Base-by-base conservation (phyloP, 2,113 vertebrate species). In the Drymodes brunneopygia region DNA sequence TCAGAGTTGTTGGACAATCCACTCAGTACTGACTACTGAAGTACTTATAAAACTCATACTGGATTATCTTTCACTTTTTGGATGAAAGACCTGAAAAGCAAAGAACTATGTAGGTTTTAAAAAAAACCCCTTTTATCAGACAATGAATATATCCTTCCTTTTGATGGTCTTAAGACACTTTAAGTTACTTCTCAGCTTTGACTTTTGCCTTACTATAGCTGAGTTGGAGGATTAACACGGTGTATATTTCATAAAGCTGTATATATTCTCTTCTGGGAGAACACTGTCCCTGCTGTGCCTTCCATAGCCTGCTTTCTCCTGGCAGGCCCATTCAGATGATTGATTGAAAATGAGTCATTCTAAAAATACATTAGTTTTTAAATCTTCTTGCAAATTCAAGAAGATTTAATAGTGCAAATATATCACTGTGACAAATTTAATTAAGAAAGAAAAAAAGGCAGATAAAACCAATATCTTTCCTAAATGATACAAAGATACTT, bases 341-440 rank as follows among this genome's bases (percentile, higher is more conserved):
- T 64, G 66, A 88, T 8, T 75, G 71, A 94, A 92, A 88, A 88
- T 60, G 53, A 86, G 47, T 80, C 33, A 86, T 82, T 92, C 90
- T 86, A 91, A 88, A 96, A 94, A 92, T 64, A 91, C 8, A 75
- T 47, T 38, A 27, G 3, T 75, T 94, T 92, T 64, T 7, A 91
- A 82, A 60, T 38, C 71, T 47, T 71, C 62, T 65, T 82, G 38
- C 35, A 88, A 92, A 80, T 80, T 94, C 66, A 67, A 74, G 57
- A 64, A 71, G 58, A 86, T 88, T 95, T 80, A 88, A 94, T 94
- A 91, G 64, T 2, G 7, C 53, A 86, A 77, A 88, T 92, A 75
- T 36, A 92, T 88, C 57, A 91, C 58, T 47, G 36, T 77, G 87
- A 75, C 71, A 91, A 88, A 94, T 92, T 71, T 80, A 94, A 92